A percentile compares a stretch with the other conserved stretches of the same genome.
Evolutionary conservation across 2,113 vertebrate species (phyloP).

Genomic region (Cranoglanis bouderius): DNA sequence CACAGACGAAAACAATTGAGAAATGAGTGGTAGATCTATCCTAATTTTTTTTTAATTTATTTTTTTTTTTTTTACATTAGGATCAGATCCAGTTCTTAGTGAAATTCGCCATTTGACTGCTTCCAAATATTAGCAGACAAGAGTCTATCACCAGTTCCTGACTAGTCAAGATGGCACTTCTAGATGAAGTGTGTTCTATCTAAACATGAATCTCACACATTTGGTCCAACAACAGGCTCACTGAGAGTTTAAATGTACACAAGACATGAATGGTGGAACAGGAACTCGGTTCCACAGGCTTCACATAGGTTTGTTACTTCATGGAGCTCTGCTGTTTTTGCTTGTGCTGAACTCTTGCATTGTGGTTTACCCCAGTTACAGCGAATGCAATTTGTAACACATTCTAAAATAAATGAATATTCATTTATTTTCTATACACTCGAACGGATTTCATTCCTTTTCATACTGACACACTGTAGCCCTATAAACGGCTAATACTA

Average conservation of each 20-base stretch:
- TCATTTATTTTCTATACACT: slow-evolving; percentile 43
- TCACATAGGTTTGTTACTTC: slow-evolving; percentile 15
- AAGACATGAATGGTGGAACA: slow-evolving; percentile 19
- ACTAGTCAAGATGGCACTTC: slow-evolving; percentile 13
- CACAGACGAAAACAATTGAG: slow-evolving; percentile 40
- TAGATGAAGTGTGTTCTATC: slow-evolving; percentile 20
- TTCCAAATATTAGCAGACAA: slow-evolving; percentile 26
- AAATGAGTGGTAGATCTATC: slow-evolving; percentile 43
- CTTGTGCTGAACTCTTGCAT: slow-evolving; percentile 42
- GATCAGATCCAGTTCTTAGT: slow-evolving; percentile 53
- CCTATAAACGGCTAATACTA: slow-evolving; percentile 53
- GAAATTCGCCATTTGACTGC: slow-evolving; percentile 35
- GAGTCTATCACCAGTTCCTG: slow-evolving; percentile 29
- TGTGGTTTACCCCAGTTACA: slow-evolving; percentile 37
- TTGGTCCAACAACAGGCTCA: slow-evolving; percentile 46
- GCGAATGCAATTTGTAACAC: slow-evolving; percentile 25
- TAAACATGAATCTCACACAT: slow-evolving; percentile 43
- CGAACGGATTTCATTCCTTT: slow-evolving; percentile 24
- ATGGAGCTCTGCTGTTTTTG: slow-evolving; percentile 26
- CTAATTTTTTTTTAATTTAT: neutral
- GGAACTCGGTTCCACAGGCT: slow-evolving; percentile 30
- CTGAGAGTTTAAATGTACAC: slow-evolving; percentile 29
- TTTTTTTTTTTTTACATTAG: slow-evolving; percentile 21
- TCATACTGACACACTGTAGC: slow-evolving; percentile 50
- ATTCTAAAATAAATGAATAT: slow-evolving; percentile 44